These are phyloP conservation scores for Montipora cactus DNA, from an alignment of 64 coral and sea anemone genomes.

Conservation along the genomic window DNA sequence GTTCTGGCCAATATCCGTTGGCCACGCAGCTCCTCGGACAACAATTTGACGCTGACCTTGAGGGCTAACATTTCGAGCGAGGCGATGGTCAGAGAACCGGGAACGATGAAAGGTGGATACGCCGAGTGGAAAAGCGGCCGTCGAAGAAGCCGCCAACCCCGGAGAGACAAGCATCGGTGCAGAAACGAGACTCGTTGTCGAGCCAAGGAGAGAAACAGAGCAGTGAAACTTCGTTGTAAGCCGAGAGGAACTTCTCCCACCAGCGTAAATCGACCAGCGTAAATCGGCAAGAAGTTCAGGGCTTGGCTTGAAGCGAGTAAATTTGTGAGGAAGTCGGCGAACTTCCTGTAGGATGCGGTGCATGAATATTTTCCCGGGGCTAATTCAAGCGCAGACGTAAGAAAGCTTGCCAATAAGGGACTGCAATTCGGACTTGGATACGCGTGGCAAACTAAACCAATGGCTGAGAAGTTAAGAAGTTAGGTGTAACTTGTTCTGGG, in stretches of 20 bases:
- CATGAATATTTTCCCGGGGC: conserved; percentile 18
- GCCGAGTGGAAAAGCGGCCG: neutral
- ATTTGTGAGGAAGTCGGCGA: neutral
- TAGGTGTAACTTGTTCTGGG: neutral
- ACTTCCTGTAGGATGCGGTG: conserved; percentile 3
- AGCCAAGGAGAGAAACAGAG: neutral
- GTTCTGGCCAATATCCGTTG: neutral
- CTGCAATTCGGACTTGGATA: conserved; percentile 18
- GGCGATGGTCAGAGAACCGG: neutral
- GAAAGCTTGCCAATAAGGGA: conserved; percentile 10
- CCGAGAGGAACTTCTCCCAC: too few species aligned
- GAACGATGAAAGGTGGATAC: neutral
- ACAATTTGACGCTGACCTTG: neutral
- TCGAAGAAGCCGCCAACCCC: conserved; percentile 3
- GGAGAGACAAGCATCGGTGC: neutral
- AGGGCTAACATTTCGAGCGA: neutral
- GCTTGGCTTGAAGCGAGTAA: neutral
- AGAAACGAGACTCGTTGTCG: too few species aligned
- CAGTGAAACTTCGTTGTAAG: neutral
- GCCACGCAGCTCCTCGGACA: neutral
- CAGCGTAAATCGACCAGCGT: neutral
- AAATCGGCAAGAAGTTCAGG: neutral
- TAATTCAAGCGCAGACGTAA: neutral
- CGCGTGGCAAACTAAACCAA: neutral
- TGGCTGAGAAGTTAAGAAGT: conserved; percentile 10